These are phyloP conservation scores for Hypomecis punctinalis DNA, from an alignment of 2,888 invertebrate species.

Conservation along the genomic window DNA sequence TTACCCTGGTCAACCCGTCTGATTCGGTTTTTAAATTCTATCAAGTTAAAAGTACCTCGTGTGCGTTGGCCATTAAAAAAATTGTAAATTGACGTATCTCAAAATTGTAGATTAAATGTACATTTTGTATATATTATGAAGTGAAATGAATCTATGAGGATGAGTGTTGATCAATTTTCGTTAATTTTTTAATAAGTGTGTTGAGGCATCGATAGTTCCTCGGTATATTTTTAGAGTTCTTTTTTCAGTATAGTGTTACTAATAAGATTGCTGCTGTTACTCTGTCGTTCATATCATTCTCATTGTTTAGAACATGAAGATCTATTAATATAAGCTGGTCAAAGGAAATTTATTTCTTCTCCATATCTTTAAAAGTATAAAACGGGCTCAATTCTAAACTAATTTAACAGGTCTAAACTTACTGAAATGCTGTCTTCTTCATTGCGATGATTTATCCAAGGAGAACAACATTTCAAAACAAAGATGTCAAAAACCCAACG, in stretches of 20 bases:
- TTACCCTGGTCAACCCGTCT: too few relatives aligned
- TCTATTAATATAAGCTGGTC: background rate
- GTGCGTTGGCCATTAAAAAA: constrained; percentile 13
- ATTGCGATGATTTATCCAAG: too few relatives aligned
- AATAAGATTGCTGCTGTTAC: constrained; percentile 9
- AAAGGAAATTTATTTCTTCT: too few relatives aligned
- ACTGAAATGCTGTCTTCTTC: too few relatives aligned
- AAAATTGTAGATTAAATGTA: constrained; percentile 51
- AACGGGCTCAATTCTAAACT: too few relatives aligned
- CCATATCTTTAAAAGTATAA: too few relatives aligned
- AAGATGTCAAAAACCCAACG: too few relatives aligned
- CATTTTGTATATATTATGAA: constrained; percentile 67
- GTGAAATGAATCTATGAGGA: constrained; percentile 53
- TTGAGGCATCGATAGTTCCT: constrained; percentile 38
- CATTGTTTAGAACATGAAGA: background rate
- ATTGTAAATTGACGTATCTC: constrained; percentile 29
- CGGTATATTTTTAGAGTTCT: constrained; percentile 43
- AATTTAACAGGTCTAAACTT: too few relatives aligned
- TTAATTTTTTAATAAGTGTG: constrained; percentile 20
- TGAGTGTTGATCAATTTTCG: constrained; percentile 49
- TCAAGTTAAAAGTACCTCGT: background rate
- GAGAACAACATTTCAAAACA: too few relatives aligned
- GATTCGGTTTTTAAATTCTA: too few relatives aligned
- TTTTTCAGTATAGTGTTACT: constrained; percentile 18
- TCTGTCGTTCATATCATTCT: constrained; percentile 2